phyloP scores from a whole-genome alignment of 2,797 vertebrate genomes.

The Hyperoplus lanceolatus region DNA sequence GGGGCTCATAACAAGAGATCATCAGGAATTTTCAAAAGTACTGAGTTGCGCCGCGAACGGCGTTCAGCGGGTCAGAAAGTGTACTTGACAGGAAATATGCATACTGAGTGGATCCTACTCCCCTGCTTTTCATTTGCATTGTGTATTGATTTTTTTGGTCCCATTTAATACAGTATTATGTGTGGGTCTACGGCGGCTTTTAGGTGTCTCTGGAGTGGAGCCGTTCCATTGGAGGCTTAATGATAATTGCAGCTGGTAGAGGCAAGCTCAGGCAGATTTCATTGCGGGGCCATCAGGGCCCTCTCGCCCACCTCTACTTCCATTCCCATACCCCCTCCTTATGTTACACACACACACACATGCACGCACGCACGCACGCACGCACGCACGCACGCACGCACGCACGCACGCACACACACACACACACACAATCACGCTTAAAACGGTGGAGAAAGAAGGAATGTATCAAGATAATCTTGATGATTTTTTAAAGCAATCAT shows the following conservation, averaged over 20 bases:
- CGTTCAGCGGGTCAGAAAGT: conserved; percentile 89
- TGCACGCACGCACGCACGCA: conserved; percentile 27
- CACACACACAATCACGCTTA: conserved; percentile 34
- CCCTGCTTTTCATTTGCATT: conserved; percentile 89
- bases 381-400: conserved; percentile 24
- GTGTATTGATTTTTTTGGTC: conserved; percentile 89
- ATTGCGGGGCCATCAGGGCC: conserved; percentile 78
- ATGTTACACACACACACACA: conserved; percentile 54
- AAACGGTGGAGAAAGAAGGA: conserved; percentile 58
- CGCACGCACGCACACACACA: conserved; percentile 37
- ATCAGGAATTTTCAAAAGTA: conserved; percentile 88
- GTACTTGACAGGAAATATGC: conserved; percentile 92
- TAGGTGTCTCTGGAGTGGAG: conserved; percentile 86
- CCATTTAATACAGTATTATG: conserved; percentile 90
- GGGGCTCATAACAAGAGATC: conserved; percentile 86
- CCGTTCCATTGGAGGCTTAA: conserved; percentile 86
- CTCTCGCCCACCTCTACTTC: conserved; percentile 80
- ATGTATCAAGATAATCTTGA: conserved; percentile 44
- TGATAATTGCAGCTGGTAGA: conserved; percentile 87
- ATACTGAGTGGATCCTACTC: conserved; percentile 90
- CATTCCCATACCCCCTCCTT: conserved; percentile 79
- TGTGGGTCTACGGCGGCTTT: conserved; percentile 85
- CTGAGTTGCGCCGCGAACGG: conserved; percentile 80
- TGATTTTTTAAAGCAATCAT: conserved; percentile 64
- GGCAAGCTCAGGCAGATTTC: conserved; percentile 85